These are phyloP conservation scores for Carapus acus DNA, from an alignment of 2,797 vertebrate species.

Conservation along the genomic window DNA sequence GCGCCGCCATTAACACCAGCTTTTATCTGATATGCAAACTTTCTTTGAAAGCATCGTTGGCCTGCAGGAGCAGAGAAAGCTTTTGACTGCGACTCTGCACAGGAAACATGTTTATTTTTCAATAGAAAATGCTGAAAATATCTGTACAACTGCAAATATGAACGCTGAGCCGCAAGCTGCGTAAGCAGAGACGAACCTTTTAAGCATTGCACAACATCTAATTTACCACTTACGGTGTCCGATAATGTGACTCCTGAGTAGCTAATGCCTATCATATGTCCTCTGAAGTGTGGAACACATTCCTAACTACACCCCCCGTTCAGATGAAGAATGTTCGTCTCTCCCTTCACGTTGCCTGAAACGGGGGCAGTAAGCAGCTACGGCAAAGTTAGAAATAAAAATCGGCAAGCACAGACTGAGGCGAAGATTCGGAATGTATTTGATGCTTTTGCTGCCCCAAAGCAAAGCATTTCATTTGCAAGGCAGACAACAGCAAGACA, in stretches of 20 bases:
- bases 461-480: constrained; percentile 21
- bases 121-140: no score
- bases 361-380: constrained; percentile 10
- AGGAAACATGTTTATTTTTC: no score
- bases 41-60: no score
- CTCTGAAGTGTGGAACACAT: background rate
- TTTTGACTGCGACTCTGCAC: no score
- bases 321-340: constrained; percentile 4
- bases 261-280: background rate
- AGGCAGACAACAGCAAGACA: constrained; percentile 7
- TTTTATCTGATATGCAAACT: no score
- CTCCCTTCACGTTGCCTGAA: constrained; percentile 7
- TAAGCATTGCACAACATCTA: no score
- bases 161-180: no score
- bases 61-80: no score
- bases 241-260: background rate
- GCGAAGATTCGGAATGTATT: constrained; percentile 4
- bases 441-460: constrained; percentile 1
- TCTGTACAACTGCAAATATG: no score
- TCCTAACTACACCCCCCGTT: background rate
- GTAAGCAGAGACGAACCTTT: no score
- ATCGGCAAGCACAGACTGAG: background rate
- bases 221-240: background rate
- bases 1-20: no score
- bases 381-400: constrained; percentile 13